phyloP scores from a whole-genome alignment of 2,113 vertebrate genomes.

The Isurus oxyrinchus region DNA sequence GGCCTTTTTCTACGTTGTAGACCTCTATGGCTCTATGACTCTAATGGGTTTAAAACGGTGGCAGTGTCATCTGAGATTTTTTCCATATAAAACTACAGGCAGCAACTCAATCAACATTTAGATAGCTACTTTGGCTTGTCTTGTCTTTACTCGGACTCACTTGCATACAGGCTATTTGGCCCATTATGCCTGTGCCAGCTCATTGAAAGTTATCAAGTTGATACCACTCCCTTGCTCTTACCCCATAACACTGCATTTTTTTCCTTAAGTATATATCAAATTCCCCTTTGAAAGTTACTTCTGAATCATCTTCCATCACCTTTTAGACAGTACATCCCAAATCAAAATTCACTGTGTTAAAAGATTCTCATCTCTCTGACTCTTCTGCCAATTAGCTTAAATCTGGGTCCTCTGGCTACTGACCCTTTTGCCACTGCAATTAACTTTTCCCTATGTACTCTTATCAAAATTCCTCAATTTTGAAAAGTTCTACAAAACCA shows the following conservation, averaged over 20 bases:
- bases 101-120: background rate
- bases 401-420: background rate
- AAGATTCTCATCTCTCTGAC: background rate
- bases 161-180: background rate
- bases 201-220: background rate
- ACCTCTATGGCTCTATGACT: too few species aligned
- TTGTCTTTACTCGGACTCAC: background rate
- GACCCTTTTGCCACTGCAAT: background rate
- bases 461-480: too few species aligned
- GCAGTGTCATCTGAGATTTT: background rate
- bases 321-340: background rate
- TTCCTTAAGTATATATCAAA: background rate
- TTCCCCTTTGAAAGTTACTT: background rate
- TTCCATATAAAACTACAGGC: background rate
- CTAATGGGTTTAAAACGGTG: background rate
- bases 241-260: background rate
- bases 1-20: too few species aligned
- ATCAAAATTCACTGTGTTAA: background rate
- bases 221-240: background rate
- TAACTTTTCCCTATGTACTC: too few species aligned
- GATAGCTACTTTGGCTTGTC: background rate
- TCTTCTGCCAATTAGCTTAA: background rate
- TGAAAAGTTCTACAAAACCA: background rate
- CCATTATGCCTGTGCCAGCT: background rate
- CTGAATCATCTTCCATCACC: background rate